Evolutionary conservation across 2,797 vertebrate species (phyloP).

Genomic region (Astyanax mexicanus): DNA sequence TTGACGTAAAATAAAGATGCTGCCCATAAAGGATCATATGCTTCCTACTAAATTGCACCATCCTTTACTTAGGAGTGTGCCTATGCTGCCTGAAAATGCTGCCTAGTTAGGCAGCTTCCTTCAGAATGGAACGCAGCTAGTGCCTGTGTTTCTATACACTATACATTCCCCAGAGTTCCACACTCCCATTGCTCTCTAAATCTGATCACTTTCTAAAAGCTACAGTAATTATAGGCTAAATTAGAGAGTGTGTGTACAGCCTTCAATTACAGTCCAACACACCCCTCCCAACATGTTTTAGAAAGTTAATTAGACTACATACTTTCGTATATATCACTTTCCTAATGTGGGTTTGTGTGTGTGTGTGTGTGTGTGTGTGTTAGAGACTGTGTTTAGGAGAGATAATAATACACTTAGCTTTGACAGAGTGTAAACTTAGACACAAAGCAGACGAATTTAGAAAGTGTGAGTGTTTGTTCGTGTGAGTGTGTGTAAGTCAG

Average conservation of each 20-base stretch:
- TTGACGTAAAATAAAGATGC: too few relatives aligned
- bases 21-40: too few relatives aligned
- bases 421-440: too few relatives aligned
- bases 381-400: background rate
- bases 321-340: constrained; percentile 71
- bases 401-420: background rate
- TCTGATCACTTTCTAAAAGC: constrained; percentile 38
- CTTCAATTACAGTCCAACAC: constrained; percentile 69
- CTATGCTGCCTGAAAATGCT: too few relatives aligned
- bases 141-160: background rate
- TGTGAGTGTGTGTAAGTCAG: too few relatives aligned
- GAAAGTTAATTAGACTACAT: constrained; percentile 73
- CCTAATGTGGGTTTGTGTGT: constrained; percentile 67
- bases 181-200: constrained; percentile 10
- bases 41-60: too few relatives aligned
- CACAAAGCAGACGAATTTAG: background rate
- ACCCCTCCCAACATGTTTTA: constrained; percentile 63
- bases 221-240: constrained; percentile 68
- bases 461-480: background rate
- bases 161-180: too few relatives aligned
- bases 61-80: too few relatives aligned
- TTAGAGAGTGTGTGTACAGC: constrained; percentile 63
- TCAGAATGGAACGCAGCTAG: too few relatives aligned
- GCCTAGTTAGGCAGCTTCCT: too few relatives aligned
- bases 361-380: constrained; percentile 60